These are phyloP conservation scores for Pelagia noctiluca DNA, from an alignment of 30 jellyfish, hydroid and myxozoan species.

Conservation along the genomic window DNA sequence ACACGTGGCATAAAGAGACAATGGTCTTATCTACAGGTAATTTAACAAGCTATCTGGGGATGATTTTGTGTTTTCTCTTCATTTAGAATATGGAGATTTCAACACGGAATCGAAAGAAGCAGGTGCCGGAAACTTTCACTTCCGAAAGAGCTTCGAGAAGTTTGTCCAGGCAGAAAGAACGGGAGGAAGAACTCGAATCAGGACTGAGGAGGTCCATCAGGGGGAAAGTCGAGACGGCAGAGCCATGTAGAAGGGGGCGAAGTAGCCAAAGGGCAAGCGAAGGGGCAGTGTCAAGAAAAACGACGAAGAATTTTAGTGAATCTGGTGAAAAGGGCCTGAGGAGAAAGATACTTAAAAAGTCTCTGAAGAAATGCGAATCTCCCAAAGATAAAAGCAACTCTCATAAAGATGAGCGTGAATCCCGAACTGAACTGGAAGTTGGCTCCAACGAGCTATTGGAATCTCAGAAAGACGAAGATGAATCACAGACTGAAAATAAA, in stretches of 20 bases:
- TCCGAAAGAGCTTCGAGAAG: slow-evolving; percentile 67
- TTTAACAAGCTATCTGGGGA: too few species aligned
- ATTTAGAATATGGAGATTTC: slow-evolving; percentile 15
- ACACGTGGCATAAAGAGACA: too few species aligned
- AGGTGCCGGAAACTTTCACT: slow-evolving; percentile 12
- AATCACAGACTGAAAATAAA: too few species aligned
- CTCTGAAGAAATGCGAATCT: background rate
- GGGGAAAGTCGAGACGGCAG: slow-evolving; percentile 59
- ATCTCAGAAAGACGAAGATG: too few species aligned
- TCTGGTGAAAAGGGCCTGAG: background rate
- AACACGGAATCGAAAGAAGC: slow-evolving; percentile 46
- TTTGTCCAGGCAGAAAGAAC: slow-evolving; percentile 53
- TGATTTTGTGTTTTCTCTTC: background rate
- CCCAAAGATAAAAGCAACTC: background rate
- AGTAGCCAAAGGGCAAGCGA: slow-evolving; percentile 28
- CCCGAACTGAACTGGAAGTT: too few species aligned
- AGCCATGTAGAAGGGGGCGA: background rate
- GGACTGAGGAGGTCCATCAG: slow-evolving; percentile 56
- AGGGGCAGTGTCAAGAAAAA: background rate
- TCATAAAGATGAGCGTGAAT: background rate
- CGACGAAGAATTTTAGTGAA: background rate
- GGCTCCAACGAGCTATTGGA: too few species aligned
- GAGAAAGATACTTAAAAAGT: background rate
- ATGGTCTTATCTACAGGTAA: too few species aligned
- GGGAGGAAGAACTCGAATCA: slow-evolving; percentile 41